Conservation (phyloP, 1,140 invertebrate genomes). For the Tyrophagus putrescentiae region DNA sequence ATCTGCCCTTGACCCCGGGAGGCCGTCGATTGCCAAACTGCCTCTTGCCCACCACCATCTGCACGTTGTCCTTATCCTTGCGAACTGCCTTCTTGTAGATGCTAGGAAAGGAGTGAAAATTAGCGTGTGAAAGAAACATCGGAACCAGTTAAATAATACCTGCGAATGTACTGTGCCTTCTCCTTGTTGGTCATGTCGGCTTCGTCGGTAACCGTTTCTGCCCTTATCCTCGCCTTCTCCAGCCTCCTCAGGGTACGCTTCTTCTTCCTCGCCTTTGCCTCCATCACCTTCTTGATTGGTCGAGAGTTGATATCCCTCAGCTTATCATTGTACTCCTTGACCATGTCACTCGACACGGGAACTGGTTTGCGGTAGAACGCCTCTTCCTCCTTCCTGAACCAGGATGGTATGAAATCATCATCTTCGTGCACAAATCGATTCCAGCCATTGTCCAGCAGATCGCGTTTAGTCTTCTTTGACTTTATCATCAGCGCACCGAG, state of each 20-base stretch:
- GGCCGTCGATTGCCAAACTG: slow-evolving; percentile 64
- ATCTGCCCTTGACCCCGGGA: slow-evolving; percentile 72
- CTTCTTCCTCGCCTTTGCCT: slow-evolving; percentile 96
- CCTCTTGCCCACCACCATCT: slow-evolving; percentile 88
- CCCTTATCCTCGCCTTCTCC: slow-evolving; percentile 87
- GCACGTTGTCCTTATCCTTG: slow-evolving; percentile 58
- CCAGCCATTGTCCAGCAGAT: slow-evolving; percentile 73
- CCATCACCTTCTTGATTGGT: slow-evolving; percentile 93
- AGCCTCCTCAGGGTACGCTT: slow-evolving; percentile 57
- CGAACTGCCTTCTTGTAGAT: slow-evolving; percentile 72
- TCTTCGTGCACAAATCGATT: slow-evolving; percentile 80
- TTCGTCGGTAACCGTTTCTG: slow-evolving; percentile 77
- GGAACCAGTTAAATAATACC: slow-evolving; percentile 38
- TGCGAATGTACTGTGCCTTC: slow-evolving; percentile 76
- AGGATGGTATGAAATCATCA: slow-evolving; percentile 65
- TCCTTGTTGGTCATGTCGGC: slow-evolving; percentile 73
- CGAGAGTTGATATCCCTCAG: slow-evolving; percentile 75
- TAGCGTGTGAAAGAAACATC: slow-evolving; percentile 17
- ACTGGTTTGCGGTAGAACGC: slow-evolving; percentile 53
- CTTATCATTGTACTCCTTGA: slow-evolving; percentile 40
- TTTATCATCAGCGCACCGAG: slow-evolving; percentile 66
- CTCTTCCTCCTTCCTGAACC: slow-evolving; percentile 89
- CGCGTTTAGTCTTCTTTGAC: slow-evolving; percentile 66
- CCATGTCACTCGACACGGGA: slow-evolving; percentile 34
- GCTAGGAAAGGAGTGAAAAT: slow-evolving; percentile 37